These are phyloP conservation scores for Dermatophagoides farinae DNA, from an alignment of 1,140 invertebrate genomes.

Conservation along the genomic window DNA sequence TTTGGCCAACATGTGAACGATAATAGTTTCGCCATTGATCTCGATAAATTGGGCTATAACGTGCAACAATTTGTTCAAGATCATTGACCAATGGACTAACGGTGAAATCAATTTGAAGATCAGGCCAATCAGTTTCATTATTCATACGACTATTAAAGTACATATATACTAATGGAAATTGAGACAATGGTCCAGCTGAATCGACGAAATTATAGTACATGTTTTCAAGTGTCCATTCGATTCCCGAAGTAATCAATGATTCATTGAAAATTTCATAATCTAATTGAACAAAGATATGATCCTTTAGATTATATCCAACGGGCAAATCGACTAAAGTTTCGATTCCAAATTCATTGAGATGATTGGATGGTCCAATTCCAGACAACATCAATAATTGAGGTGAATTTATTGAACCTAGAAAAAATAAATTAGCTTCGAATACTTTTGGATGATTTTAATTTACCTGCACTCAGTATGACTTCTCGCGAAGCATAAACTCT, in stretches of 20 bases:
- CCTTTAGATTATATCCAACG: slow-evolving; percentile 12
- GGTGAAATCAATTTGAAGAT: slow-evolving; percentile 23
- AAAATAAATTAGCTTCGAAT: slow-evolving; percentile 31
- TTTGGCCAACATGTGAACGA: slow-evolving; percentile 2
- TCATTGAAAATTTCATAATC: background rate
- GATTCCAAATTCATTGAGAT: slow-evolving; percentile 18
- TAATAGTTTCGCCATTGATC: slow-evolving; percentile 4
- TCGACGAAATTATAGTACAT: slow-evolving; percentile 3
- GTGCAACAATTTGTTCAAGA: background rate
- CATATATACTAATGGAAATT: background rate
- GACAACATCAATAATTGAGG: slow-evolving; percentile 24
- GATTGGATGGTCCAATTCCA: slow-evolving; percentile 24
- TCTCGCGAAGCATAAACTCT: slow-evolving; percentile 46
- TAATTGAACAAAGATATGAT: slow-evolving; percentile 2
- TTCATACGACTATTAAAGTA: slow-evolving; percentile 6
- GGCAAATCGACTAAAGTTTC: slow-evolving; percentile 1
- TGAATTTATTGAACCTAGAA: slow-evolving; percentile 61
- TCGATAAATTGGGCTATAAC: background rate
- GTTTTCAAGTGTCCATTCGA: slow-evolving; percentile 3
- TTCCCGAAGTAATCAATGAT: background rate
- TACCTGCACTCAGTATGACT: slow-evolving; percentile 54
- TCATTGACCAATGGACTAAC: slow-evolving; percentile 1
- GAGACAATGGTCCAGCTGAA: background rate
- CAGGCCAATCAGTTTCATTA: slow-evolving; percentile 39
- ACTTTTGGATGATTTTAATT: slow-evolving; percentile 23